phyloP scores from a whole-genome alignment of 2,888 invertebrate species.

The Sycophila texana region DNA sequence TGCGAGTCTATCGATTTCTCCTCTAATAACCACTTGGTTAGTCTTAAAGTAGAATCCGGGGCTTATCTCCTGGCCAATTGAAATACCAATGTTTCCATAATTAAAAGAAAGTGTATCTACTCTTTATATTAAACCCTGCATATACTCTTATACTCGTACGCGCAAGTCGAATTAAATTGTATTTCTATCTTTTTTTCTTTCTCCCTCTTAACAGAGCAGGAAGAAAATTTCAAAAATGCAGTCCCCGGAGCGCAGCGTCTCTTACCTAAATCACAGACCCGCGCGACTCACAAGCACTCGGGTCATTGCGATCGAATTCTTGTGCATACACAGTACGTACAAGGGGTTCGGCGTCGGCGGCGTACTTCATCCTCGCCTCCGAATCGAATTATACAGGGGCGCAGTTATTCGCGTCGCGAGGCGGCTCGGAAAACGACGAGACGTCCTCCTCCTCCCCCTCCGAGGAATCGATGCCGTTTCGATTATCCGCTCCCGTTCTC shows the following conservation, averaged over 20 bases:
- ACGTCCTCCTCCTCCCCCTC: conserved; percentile 18
- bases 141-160: too few relatives aligned
- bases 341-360: neutral
- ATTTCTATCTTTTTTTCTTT: neutral
- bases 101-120: too few relatives aligned
- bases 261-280: neutral
- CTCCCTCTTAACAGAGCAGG: neutral
- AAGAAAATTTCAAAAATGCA: neutral
- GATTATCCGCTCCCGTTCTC: conserved; percentile 43
- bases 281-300: neutral
- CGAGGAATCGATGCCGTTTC: conserved; percentile 54
- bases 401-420: conserved; percentile 22
- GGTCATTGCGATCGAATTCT: neutral
- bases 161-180: neutral
- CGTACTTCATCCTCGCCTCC: conserved; percentile 9
- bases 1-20: too few relatives aligned
- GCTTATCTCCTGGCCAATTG: too few relatives aligned
- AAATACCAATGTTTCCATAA: too few relatives aligned
- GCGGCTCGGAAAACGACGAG: conserved; percentile 21
- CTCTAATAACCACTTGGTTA: too few relatives aligned
- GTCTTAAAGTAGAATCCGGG: too few relatives aligned
- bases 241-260: neutral
- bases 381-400: conserved; percentile 40
- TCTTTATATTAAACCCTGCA: too few relatives aligned
- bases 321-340: neutral